These are phyloP conservation scores for Pristionchus pacificus DNA, from an alignment of 1,140 invertebrate genomes.

Conservation along the genomic window DNA sequence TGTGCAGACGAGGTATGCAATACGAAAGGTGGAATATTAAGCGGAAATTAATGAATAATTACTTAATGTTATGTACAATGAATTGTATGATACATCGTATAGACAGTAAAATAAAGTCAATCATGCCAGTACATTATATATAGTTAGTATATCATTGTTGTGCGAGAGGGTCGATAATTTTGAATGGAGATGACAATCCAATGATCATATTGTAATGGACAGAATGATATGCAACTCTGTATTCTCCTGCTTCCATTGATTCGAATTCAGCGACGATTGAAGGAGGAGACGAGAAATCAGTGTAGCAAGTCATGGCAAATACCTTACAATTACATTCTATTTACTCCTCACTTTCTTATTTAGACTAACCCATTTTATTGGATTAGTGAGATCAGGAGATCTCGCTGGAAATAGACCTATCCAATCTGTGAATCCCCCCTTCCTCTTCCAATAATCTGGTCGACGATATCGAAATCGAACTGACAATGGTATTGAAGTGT, in stretches of 20 bases:
- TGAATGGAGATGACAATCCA: neutral
- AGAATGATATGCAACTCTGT: neutral
- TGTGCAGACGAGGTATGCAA: no score
- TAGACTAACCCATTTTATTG: neutral
- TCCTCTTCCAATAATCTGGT: slow-evolving; percentile 16
- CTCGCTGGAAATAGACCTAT: slow-evolving; percentile 25
- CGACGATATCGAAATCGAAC: slow-evolving; percentile 24
- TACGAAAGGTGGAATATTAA: no score
- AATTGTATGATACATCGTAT: no score
- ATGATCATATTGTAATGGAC: neutral
- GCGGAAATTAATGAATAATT: no score
- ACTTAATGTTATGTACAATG: no score
- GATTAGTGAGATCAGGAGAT: neutral
- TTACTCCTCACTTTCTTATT: no score
- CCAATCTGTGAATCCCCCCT: slow-evolving; percentile 34
- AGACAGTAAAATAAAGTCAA: no score
- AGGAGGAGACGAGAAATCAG: neutral
- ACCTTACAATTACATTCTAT: no score
- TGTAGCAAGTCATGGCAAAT: neutral
- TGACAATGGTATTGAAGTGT: slow-evolving; percentile 23
- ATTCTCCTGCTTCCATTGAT: neutral
- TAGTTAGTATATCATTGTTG: no score
- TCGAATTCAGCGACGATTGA: neutral
- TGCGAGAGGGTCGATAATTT: neutral
- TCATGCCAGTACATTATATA: no score